phyloP scores from a whole-genome alignment of 2,888 invertebrate genomes.

The Lacanobia wlatinum region DNA sequence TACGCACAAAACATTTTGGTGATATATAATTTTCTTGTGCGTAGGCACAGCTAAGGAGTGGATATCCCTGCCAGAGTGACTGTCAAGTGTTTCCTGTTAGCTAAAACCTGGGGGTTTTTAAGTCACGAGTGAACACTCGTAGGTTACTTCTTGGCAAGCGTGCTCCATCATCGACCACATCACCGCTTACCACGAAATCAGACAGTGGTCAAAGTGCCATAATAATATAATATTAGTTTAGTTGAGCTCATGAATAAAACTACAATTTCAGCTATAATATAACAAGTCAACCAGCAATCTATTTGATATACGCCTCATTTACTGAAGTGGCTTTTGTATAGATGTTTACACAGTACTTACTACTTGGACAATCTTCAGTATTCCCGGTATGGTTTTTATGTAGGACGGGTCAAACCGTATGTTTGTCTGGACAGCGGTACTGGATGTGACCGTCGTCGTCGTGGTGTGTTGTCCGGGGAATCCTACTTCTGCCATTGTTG shows the following conservation, averaged over 20 bases:
- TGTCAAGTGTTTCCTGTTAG: too few relatives aligned
- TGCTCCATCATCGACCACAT: too few relatives aligned
- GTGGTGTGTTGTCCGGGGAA: conserved; percentile 95
- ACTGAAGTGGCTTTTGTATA: not conserved
- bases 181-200: too few relatives aligned
- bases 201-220: too few relatives aligned
- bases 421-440: conserved; percentile 93
- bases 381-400: conserved; percentile 93
- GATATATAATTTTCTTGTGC: too few relatives aligned
- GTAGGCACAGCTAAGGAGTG: too few relatives aligned
- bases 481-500: conserved; percentile 91
- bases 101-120: too few relatives aligned
- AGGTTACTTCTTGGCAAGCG: too few relatives aligned
- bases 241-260: not conserved
- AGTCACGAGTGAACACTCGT: too few relatives aligned
- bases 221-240: not conserved
- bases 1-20: too few relatives aligned
- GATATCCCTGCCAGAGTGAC: too few relatives aligned
- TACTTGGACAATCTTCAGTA: conserved; percentile 94
- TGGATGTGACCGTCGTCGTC: conserved; percentile 92
- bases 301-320: not conserved
- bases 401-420: conserved; percentile 94
- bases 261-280: not conserved
- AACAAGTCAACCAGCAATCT: not conserved
- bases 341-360: conserved; percentile 88